A percentile compares a stretch with the other conserved stretches of the same genome.
Conservation (phyloP, 2,113 vertebrate species). For the Hemiscyllium ocellatum region DNA sequence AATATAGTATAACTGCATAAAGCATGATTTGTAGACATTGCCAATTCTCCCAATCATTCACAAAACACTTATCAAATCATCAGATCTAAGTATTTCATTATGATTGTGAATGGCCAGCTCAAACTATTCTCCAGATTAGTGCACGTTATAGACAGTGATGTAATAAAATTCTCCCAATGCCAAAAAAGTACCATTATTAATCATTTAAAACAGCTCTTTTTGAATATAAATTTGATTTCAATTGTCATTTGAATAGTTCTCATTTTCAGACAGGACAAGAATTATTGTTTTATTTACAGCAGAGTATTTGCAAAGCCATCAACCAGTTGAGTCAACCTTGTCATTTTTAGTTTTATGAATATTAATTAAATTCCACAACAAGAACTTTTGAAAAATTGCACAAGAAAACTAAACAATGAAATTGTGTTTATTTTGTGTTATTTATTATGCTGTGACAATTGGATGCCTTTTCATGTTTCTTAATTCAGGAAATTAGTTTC, state of each 20-base stretch:
- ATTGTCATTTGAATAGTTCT: not conserved
- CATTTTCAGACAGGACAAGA: not conserved
- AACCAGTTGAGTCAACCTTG: not conserved
- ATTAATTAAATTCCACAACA: not conserved
- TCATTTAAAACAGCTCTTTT: not conserved
- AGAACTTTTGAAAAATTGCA: not conserved
- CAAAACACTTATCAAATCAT: not conserved
- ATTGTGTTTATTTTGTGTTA: not conserved
- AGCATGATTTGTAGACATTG: not conserved
- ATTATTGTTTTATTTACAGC: not conserved
- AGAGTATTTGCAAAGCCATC: not conserved
- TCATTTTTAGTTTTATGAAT: not conserved
- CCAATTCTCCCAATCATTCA: not conserved
- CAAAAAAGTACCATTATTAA: not conserved
- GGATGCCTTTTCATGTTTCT: conserved; percentile 13
- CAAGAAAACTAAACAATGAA: not conserved
- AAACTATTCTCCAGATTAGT: not conserved
- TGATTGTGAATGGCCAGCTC: not conserved
- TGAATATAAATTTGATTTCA: not conserved
- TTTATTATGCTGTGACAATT: not conserved
- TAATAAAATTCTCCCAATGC: not conserved
- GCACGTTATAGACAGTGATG: not conserved
- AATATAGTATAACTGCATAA: not conserved
- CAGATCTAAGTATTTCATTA: not conserved
- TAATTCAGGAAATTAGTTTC: conserved; percentile 12